Evolutionary conservation across 2,888 invertebrate genomes (phyloP).

Genomic region (Lampropteryx suffumata): DNA sequence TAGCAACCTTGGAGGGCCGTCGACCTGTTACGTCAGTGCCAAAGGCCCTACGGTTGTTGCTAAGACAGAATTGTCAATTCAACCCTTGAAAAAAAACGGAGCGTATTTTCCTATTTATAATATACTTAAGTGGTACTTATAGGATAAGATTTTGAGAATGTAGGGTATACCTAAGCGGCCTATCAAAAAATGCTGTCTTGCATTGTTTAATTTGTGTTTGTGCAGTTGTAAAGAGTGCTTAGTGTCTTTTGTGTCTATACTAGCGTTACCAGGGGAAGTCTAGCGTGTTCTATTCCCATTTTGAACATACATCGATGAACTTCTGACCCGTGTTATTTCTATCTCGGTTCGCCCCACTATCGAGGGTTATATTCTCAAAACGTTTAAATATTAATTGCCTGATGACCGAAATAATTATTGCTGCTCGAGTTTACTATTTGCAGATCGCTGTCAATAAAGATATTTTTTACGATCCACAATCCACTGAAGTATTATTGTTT

Average conservation of each 20-base stretch:
- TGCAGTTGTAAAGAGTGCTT: background rate
- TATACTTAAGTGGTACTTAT: no score
- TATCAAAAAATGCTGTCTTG: no score
- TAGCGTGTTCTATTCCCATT: slow-evolving; percentile 13
- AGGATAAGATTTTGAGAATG: no score
- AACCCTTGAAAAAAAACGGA: no score
- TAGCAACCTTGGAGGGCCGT: slow-evolving; percentile 53
- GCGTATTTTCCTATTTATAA: no score
- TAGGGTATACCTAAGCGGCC: no score
- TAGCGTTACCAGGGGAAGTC: background rate
- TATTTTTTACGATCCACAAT: no score
- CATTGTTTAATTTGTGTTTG: no score
- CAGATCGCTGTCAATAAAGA: background rate
- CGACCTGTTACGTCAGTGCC: slow-evolving; percentile 60
- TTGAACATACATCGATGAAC: slow-evolving; percentile 8
- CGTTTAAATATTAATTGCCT: slow-evolving; percentile 9
- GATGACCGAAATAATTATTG: slow-evolving; percentile 5
- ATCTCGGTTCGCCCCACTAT: slow-evolving; percentile 6
- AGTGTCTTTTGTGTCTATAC: no score
- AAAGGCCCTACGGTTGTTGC: slow-evolving; percentile 44
- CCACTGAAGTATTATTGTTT: no score
- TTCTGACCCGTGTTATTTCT: slow-evolving; percentile 25
- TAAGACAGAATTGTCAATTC: slow-evolving; percentile 32
- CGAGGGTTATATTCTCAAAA: slow-evolving; percentile 2
- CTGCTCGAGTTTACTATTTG: background rate